A percentile compares a stretch with the other conserved stretches of the same genome.
Evolutionary conservation across 2,113 vertebrate species (phyloP).

Genomic region (Anoura caudifer): DNA sequence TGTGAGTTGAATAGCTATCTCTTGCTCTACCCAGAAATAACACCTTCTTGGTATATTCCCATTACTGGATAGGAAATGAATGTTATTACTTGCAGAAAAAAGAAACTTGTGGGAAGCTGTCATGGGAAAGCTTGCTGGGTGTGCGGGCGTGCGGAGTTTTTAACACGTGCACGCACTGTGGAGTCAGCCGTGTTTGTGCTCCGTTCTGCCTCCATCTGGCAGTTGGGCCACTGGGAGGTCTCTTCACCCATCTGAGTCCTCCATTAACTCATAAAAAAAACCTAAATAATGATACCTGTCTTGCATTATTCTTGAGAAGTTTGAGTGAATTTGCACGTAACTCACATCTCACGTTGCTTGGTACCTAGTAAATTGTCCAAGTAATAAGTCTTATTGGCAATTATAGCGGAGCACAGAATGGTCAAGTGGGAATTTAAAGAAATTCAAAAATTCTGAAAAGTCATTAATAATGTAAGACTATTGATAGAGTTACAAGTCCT

Average conservation of each 20-base stretch:
- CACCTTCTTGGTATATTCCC: neutral
- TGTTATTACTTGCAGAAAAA: neutral
- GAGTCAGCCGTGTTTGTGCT: neutral
- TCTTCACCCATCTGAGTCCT: neutral
- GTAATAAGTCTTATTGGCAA: neutral
- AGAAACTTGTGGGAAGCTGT: neutral
- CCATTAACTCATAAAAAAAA: neutral
- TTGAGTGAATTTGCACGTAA: neutral
- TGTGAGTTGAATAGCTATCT: neutral
- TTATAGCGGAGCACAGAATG: slow-evolving; percentile 24
- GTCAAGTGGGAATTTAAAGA: slow-evolving; percentile 36
- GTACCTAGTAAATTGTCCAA: neutral
- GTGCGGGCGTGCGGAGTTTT: neutral
- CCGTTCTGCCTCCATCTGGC: neutral
- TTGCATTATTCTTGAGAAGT: neutral
- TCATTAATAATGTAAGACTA: slow-evolving; percentile 56
- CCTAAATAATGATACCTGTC: neutral
- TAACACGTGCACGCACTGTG: neutral
- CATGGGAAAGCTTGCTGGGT: neutral
- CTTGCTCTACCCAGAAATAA: neutral
- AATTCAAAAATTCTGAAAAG: slow-evolving; percentile 32
- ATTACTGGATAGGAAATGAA: neutral
- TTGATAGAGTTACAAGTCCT: slow-evolving; percentile 40
- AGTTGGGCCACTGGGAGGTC: neutral
- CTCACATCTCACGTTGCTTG: neutral